Conservation (phyloP, 2,888 invertebrate genomes). For the Monopis laevigella region DNA sequence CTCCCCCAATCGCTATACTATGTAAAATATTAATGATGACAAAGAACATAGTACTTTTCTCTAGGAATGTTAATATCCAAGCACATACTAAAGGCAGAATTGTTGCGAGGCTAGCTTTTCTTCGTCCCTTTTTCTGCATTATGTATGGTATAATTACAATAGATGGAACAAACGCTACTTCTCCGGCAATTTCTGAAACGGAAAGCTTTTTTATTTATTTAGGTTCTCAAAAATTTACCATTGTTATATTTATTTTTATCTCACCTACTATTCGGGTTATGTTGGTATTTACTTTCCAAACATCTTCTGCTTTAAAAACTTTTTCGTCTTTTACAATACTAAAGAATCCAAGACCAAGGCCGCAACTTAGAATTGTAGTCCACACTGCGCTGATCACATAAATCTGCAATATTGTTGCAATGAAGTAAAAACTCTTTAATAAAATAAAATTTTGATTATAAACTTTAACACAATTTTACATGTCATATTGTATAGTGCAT, state of each 20-base stretch:
- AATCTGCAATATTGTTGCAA: no score
- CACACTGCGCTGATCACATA: slow-evolving; percentile 21
- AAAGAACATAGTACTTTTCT: slow-evolving; percentile 14
- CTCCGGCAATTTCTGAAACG: slow-evolving; percentile 22
- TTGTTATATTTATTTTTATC: no score
- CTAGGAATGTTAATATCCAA: slow-evolving; percentile 16
- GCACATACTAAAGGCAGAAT: slow-evolving; percentile 21
- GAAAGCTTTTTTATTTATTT: slow-evolving; percentile 12
- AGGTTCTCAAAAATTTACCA: no score
- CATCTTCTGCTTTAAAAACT: neutral
- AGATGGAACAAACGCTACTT: slow-evolving; percentile 23
- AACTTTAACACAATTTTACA: no score
- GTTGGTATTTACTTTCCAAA: neutral
- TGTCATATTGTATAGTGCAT: no score
- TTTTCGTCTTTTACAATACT: slow-evolving; percentile 1
- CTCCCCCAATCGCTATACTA: slow-evolving; percentile 22
- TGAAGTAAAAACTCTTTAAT: no score
- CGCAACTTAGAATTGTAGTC: slow-evolving; percentile 23
- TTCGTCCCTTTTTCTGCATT: slow-evolving; percentile 24
- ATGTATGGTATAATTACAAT: slow-evolving; percentile 23
- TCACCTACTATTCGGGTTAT: slow-evolving; percentile 2
- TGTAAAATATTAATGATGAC: slow-evolving; percentile 20
- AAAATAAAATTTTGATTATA: no score
- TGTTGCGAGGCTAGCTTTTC: slow-evolving; percentile 21
- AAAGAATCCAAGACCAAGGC: slow-evolving; percentile 21